Evolutionary conservation across 1,140 invertebrate species (phyloP), one percentile per base, ranked within the genome.

Genomic region (Alviniconcha marisindica): DNA sequence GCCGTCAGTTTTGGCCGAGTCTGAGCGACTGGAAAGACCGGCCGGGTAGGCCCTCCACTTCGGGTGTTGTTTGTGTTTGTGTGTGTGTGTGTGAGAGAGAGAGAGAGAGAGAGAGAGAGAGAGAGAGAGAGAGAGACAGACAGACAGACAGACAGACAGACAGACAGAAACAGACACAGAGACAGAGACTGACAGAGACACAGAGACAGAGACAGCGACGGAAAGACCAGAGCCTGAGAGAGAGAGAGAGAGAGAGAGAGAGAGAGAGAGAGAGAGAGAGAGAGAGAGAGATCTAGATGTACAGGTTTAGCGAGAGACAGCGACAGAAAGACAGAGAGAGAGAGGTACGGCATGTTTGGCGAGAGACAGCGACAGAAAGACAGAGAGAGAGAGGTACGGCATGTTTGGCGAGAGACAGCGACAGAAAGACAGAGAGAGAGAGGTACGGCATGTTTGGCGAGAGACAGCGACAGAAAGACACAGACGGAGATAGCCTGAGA

Each of bases 61-160:
- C n/a, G n/a, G n/a, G n/a, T n/a, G n/a, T n/a, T n/a, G n/a, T n/a
- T n/a, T n/a, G 63, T 12, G 63, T 15, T 7, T 12, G 63, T 15
- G 63, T 10, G 63, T 15, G 24, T 12, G 63, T 15, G 63, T 12
- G 63, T 15, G 63, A 69, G 63, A 33, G 63, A 69, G 63, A 33
- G 33, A 69, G 48, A 51, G 48, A 51, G 48, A 51, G 48, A 51
- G 48, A 51, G 48, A 51, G 48, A 51, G 48, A 51, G 48, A 51
- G 48, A 51, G 48, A 51, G 48, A 51, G 48, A 51, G 48, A 51
- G 48, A 51, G 48, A 66, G 60, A 66, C 10, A 66, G 60, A 66
- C 10, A 66, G 60, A 66, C 60, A 66, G 60, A 66, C 14, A 66
- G 14, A 66, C 14, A 66, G 14, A 66, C 14, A 66, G 60, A 66